Conservation (phyloP, 1,140 invertebrate genomes). For the Paralvinella palmiformis region DNA sequence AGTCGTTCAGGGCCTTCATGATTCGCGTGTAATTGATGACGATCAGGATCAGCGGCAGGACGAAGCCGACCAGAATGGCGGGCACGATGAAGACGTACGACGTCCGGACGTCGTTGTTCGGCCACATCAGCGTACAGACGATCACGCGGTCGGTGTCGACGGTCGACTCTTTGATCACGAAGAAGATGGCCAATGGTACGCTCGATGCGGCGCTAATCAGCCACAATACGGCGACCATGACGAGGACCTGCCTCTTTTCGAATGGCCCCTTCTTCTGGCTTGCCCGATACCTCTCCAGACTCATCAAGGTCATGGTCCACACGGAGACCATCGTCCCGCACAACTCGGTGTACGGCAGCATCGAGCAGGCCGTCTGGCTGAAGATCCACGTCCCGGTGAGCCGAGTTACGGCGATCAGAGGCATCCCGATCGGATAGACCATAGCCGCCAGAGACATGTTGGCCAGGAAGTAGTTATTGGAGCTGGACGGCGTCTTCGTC, state of each 20-base stretch:
- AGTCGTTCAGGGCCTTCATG: not conserved
- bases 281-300: conserved; percentile 11
- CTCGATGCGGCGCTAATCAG: conserved; percentile 20
- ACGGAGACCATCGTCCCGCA: not conserved
- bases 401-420: not conserved
- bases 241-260: conserved; percentile 18
- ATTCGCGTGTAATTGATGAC: conserved; percentile 3
- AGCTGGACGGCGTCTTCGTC: too few species aligned
- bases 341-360: not conserved
- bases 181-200: not conserved
- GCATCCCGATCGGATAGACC: not conserved
- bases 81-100: not conserved
- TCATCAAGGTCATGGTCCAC: not conserved
- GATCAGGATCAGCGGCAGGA: not conserved
- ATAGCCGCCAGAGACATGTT: not conserved
- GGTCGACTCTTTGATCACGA: not conserved
- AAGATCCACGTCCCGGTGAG: conserved; percentile 1
- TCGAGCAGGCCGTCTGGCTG: not conserved
- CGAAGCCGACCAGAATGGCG: not conserved
- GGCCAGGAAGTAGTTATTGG: conserved; percentile 21
- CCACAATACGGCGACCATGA: conserved; percentile 30
- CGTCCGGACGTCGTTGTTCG: not conserved
- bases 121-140: conserved; percentile 1
- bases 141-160: not conserved
- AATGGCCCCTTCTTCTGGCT: conserved; percentile 22